Evolutionary conservation across 2,888 invertebrate species (phyloP), one percentile per base, ranked within the genome.

Genomic region (Ctenicera cuprea): DNA sequence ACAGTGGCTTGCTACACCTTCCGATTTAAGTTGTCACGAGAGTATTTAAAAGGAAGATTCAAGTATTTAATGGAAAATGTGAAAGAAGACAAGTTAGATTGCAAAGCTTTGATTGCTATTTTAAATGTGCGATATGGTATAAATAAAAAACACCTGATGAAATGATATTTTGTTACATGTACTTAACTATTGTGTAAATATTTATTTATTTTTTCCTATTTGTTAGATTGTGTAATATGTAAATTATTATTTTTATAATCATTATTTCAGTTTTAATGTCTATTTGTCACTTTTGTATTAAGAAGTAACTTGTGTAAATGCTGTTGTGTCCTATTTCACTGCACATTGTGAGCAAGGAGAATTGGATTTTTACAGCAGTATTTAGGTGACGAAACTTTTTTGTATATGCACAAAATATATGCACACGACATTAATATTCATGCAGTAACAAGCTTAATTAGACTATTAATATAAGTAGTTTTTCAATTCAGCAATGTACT

Each of bases 1-100:
- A 87, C 87, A 87, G 79, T 87, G 87, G 87, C 82, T 87, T 73
- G 78, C 81, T 57, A 52, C 65, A 22, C 78, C 81, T 30, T 74
- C 76, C 14, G 81, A 80, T 76, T 77, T 74, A 61, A 77, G 74
- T 73, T 78, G 74, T 68, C 75, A 76, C 73, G 79, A 79, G 37
- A 79, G 73, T 67, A 76, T 76, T 71, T 77, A 74, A 54, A 54
- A 33, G 9, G 9, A 33, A 20, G 41, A 12, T 22, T 20, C 11
- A 54, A 16, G 30, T 38, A 4, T 52, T 52, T 33, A 37, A 59
- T 11, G 16, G 33, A 63, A 7, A 63, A 8, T 12, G 22, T 43
- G 33, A 14, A 14, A 22, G 30, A 48, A 18, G 3, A 26, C 5
- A 5, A 33, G 9, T 33, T 33, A 33, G 9, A 33, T 1, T 9